phyloP scores from a whole-genome alignment of 2,888 invertebrate species.

The Endomychus coccineus region DNA sequence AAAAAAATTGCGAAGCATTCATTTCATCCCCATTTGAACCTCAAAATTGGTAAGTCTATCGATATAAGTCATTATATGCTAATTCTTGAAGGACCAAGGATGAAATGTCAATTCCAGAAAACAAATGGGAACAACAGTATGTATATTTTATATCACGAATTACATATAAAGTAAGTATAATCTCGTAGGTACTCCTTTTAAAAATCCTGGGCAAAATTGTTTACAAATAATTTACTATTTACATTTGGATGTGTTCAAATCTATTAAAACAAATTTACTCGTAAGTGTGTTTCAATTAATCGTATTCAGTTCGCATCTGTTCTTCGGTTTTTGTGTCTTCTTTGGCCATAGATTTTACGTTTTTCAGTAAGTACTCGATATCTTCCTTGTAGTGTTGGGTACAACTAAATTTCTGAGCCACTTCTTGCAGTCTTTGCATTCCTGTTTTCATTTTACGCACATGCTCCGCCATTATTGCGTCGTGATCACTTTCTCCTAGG shows the following conservation, averaged over 20 bases:
- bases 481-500: slow-evolving; percentile 8
- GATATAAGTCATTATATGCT: no score
- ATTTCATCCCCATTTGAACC: no score
- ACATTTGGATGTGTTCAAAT: slow-evolving; percentile 28
- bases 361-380: slow-evolving; percentile 26
- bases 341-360: slow-evolving; percentile 15
- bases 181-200: no score
- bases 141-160: no score
- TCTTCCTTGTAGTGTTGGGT: slow-evolving; percentile 28
- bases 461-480: slow-evolving; percentile 20
- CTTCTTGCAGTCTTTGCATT: slow-evolving; percentile 29
- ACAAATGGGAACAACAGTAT: no score
- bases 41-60: no score
- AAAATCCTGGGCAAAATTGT: no score
- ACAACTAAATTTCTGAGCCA: slow-evolving; percentile 28
- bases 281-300: slow-evolving; percentile 5
- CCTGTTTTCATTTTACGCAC: slow-evolving; percentile 32
- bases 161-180: no score
- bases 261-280: slow-evolving; percentile 8
- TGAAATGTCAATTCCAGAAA: no score
- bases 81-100: no score
- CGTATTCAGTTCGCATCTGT: background rate
- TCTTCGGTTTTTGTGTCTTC: slow-evolving; percentile 1
- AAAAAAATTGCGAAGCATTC: no score
- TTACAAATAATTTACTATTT: no score